Evolutionary conservation across 2,797 vertebrate genomes (phyloP).

Genomic region (Rhinella marina): DNA sequence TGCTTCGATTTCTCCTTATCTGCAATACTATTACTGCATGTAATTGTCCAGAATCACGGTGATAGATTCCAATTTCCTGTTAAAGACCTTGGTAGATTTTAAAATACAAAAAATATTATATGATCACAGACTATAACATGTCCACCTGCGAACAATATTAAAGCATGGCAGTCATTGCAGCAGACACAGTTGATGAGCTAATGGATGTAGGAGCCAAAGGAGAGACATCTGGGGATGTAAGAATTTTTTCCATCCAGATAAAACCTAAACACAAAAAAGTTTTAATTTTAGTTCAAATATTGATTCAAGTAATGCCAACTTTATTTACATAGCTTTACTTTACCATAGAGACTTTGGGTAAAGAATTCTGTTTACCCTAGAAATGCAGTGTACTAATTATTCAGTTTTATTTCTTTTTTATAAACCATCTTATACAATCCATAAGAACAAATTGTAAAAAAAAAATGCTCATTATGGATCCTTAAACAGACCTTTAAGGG

Average conservation of each 20-base stretch:
- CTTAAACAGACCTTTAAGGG: no score
- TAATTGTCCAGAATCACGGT: no score
- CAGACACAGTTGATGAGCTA: neutral
- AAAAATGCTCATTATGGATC: neutral
- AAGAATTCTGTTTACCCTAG: neutral
- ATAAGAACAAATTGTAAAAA: neutral
- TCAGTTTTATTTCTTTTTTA: neutral
- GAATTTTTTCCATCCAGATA: neutral
- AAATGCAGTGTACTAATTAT: neutral
- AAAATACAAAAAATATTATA: neutral
- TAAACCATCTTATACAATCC: neutral
- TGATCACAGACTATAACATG: neutral
- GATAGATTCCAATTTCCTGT: neutral
- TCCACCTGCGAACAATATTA: constrained; percentile 7
- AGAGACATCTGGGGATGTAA: neutral
- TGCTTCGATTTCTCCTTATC: no score
- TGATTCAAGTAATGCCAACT: neutral
- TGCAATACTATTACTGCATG: no score
- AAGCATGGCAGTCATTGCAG: neutral
- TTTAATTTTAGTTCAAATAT: neutral
- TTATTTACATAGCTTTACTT: neutral
- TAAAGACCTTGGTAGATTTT: neutral
- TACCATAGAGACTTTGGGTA: neutral
- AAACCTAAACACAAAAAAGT: neutral
- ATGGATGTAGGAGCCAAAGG: neutral